These are phyloP conservation scores for Allacma fusca DNA, from an alignment of 2,888 invertebrate genomes.

Conservation along the genomic window DNA sequence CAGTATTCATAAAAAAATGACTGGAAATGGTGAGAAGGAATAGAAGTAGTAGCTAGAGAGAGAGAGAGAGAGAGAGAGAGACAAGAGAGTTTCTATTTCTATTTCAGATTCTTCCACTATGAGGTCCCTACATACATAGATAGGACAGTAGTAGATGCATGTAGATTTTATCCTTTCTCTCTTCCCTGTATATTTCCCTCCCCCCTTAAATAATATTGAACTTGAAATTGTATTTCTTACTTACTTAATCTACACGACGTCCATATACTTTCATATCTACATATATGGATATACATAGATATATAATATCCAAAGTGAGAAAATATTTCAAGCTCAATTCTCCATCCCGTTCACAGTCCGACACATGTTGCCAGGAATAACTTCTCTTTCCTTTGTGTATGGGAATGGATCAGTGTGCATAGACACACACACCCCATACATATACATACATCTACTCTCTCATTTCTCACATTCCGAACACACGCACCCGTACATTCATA, in stretches of 20 bases:
- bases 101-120: too few species aligned
- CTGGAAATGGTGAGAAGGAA: too few species aligned
- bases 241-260: too few species aligned
- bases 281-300: too few species aligned
- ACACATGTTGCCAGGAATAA: slow-evolving; percentile 14
- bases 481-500: slow-evolving; percentile 1
- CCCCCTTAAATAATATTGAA: slow-evolving; percentile 7
- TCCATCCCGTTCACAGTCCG: background rate
- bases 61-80: too few species aligned
- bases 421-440: background rate
- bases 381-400: slow-evolving; percentile 2
- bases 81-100: too few species aligned
- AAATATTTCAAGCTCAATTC: too few species aligned
- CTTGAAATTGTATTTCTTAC: slow-evolving; percentile 2
- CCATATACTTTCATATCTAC: too few species aligned
- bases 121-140: background rate
- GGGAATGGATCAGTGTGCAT: background rate
- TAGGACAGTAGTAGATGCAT: too few species aligned
- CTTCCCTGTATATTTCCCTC: background rate
- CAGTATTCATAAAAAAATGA: too few species aligned
- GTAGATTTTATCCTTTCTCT: background rate
- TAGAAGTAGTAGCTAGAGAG: too few species aligned
- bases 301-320: too few species aligned
- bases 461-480: slow-evolving; percentile 13
- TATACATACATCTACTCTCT: background rate